Base-by-base conservation (phyloP, 2,888 invertebrate genomes). In the Ectobius pallidus region DNA sequence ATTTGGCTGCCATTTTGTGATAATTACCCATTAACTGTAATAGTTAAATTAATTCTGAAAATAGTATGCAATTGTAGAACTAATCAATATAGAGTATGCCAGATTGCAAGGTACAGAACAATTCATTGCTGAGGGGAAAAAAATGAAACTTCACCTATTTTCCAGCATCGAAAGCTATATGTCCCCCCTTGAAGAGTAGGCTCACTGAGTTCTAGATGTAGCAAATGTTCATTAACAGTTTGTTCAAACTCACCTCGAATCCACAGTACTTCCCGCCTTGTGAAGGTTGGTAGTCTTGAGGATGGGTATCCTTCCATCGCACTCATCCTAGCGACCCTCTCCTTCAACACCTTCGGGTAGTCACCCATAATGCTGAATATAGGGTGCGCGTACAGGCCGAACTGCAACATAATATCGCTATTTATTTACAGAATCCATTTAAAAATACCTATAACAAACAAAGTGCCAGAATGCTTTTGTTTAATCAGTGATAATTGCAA, bases 221-320 rank as follows among this genome's bases (percentile, higher is more conserved):
- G 3, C 3, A 46, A 39, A n/a, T n/a, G n/a, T n/a, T n/a, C 22
- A n/a, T 14, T 65, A n/a, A n/a, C n/a, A n/a, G n/a, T n/a, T n/a
- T 32, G 11, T 18, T n/a, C 7, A 70, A 52, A 16, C 55, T 16
- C 69, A 73, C 75, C 78, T 71, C 78, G 80, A 25, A 93, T 86
- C 70, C 84, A 83, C 11, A 82, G 80, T 11, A 91, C 84, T 83
- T 92, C 91, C 25, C 87, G 84, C 16, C 76, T 55, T 0, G 82
- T 80, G 63, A 87, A 84, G 44, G 73, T 71, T 0, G 87, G 87
- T 27, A 88, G 79, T 71, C 85, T 80, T 1, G 87, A 87, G 46
- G 76, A 75, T 0, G 77, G 67, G 63, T 81, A 82, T 6, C 85
- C 84, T 78, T 87, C 84, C 1, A 77, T 65, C 30, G 74, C 74